A percentile compares a stretch with the other conserved stretches of the same genome.
These are phyloP conservation scores for Drosophila meridionalis DNA, from an alignment of 2,888 invertebrate genomes.

Conservation along the genomic window DNA sequence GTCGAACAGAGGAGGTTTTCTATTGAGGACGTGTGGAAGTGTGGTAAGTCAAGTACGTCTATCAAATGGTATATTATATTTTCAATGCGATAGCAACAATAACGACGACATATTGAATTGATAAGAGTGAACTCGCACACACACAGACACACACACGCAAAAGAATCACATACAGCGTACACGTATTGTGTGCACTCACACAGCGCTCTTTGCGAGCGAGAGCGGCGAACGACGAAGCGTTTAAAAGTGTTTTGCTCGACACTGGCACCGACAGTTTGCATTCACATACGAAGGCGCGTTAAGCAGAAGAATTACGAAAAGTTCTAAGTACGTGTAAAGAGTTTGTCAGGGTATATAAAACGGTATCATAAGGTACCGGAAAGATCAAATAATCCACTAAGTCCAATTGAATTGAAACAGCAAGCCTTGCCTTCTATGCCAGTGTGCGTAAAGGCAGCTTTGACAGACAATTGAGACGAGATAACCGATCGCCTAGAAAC, in stretches of 20 bases:
- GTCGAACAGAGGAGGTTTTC: constrained; percentile 24
- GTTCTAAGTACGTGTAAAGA: constrained; percentile 36
- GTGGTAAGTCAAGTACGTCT: constrained; percentile 59
- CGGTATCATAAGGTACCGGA: constrained; percentile 64
- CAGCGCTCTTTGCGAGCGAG: constrained; percentile 51
- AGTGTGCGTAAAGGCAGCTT: constrained; percentile 94
- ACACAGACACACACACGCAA: constrained; percentile 1
- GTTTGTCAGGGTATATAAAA: constrained; percentile 46
- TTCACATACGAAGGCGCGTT: constrained; percentile 72
- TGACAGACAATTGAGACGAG: constrained; percentile 67
- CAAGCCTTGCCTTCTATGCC: constrained; percentile 92
- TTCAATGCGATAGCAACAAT: constrained; percentile 49
- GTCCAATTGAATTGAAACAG: constrained; percentile 56
- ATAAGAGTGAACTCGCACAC: constrained; percentile 54
- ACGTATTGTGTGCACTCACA: constrained; percentile 19
- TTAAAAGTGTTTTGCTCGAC: constrained; percentile 81
- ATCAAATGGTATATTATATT: constrained; percentile 65
- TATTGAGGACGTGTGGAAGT: constrained; percentile 74
- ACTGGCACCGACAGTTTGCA: constrained; percentile 70
- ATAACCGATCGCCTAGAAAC: constrained; percentile 44
- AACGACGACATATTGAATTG: constrained; percentile 70
- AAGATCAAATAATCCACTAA: constrained; percentile 47
- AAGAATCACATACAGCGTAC: constrained; percentile 6
- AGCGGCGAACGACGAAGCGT: constrained; percentile 51
- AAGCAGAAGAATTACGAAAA: constrained; percentile 52